Conservation (phyloP, 2,888 invertebrate genomes). For the Byasa hedistus region DNA sequence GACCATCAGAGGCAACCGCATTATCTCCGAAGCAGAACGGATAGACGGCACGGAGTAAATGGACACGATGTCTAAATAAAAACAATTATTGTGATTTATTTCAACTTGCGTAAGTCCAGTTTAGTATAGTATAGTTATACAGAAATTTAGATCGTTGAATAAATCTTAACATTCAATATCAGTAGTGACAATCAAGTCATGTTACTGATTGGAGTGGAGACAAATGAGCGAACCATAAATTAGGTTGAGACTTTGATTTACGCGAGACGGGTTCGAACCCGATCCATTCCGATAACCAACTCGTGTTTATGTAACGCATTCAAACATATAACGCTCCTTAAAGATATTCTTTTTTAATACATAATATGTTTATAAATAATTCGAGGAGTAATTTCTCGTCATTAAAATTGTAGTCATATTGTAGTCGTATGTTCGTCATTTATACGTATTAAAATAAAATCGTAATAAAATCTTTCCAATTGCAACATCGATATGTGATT, state of each 20-base stretch:
- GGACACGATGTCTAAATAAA: no score
- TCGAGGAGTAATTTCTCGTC: background rate
- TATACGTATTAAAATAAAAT: no score
- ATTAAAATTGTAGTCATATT: no score
- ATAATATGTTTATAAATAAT: background rate
- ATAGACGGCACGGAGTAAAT: no score
- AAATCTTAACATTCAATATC: conserved; percentile 18
- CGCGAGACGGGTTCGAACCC: background rate
- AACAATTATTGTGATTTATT: no score
- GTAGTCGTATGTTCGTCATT: no score
- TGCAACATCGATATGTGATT: no score
- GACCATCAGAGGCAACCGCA: no score
- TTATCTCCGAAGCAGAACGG: no score
- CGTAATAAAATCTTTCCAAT: no score
- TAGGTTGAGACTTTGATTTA: conserved; percentile 6
- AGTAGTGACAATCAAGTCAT: conserved; percentile 7
- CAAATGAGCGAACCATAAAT: conserved; percentile 15
- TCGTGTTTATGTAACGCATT: background rate
- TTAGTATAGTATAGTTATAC: no score
- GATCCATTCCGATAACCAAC: background rate
- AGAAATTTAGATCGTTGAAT: background rate
- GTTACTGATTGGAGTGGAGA: conserved; percentile 11
- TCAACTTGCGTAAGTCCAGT: no score
- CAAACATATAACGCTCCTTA: background rate
- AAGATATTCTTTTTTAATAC: background rate